Percentiles rank a stretch among this genome's conserved stretches.
phyloP scores from a whole-genome alignment of 2,113 vertebrate genomes.

The Gopherus flavomarginatus region DNA sequence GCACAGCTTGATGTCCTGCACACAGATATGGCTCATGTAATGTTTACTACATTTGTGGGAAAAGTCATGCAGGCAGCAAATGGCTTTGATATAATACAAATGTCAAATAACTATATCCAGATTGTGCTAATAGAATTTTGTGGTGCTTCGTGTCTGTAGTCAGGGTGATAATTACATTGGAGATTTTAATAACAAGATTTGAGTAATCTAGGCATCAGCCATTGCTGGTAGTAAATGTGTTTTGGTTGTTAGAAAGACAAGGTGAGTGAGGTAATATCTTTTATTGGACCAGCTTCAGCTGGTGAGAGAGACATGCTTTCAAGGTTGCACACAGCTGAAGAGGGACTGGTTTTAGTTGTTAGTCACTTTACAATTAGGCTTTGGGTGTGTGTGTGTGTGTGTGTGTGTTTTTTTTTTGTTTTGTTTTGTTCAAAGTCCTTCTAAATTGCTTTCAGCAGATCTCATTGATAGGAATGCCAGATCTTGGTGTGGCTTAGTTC shows the following conservation, averaged over 20 bases:
- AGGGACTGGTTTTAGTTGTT: not conserved
- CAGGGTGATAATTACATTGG: not conserved
- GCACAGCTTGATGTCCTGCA: not conserved
- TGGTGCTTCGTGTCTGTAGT: not conserved
- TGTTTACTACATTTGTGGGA: not conserved
- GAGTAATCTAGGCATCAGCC: not conserved
- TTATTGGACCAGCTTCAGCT: not conserved
- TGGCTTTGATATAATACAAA: not conserved
- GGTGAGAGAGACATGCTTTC: not conserved
- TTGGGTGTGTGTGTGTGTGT: not conserved
- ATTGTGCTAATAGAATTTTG: not conserved
- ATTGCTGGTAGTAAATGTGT: rapidly evolving
- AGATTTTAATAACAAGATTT: rapidly evolving
- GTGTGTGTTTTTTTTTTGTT: no score
- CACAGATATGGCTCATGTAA: not conserved
- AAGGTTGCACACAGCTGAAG: not conserved
- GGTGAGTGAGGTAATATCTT: not conserved
- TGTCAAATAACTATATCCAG: not conserved
- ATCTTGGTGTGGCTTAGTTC: constrained; percentile 21
- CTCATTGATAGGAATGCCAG: not conserved
- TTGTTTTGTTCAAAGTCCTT: not conserved
- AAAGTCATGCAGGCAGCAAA: not conserved
- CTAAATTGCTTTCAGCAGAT: not conserved
- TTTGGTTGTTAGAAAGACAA: rapidly evolving
- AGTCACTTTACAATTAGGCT: rapidly evolving